phyloP scores from a whole-genome alignment of 2,113 vertebrate species.

The Delphinus delphis region DNA sequence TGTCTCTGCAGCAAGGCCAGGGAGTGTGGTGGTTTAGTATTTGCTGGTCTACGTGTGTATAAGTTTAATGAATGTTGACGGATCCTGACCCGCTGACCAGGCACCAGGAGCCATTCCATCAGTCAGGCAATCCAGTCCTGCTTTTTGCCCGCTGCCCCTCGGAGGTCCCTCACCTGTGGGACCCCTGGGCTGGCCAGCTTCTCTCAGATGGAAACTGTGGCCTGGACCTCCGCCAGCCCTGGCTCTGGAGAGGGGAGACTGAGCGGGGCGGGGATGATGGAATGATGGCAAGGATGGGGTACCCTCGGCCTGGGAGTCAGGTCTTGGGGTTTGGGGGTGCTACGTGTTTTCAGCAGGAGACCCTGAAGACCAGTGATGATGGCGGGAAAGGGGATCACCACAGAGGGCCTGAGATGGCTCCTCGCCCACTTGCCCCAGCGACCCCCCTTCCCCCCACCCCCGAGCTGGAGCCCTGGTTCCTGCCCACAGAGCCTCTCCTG shows the following conservation, averaged over 20 bases:
- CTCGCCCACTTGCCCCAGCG: not conserved
- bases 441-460: not conserved
- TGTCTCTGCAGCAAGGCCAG: not conserved
- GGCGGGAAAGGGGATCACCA: not conserved
- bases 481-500: not conserved
- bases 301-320: not conserved
- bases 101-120: not conserved
- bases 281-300: not conserved
- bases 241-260: not conserved
- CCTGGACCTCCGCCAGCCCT: not conserved
- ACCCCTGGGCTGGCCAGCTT: not conserved
- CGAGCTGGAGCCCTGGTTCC: not conserved
- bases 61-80: not conserved
- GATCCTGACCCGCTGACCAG: not conserved
- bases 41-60: not conserved
- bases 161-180: not conserved
- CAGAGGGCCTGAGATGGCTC: not conserved
- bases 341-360: fast-evolving
- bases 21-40: too few species aligned
- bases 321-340: fast-evolving
- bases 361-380: not conserved
- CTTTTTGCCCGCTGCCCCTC: not conserved
- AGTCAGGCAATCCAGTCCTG: not conserved
- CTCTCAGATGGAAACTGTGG: not conserved
- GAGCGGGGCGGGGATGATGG: too few species aligned